Evolutionary conservation across 2,888 invertebrate genomes (phyloP), one percentile per base, ranked within the genome.

Genomic region (Meteorus colon): DNA sequence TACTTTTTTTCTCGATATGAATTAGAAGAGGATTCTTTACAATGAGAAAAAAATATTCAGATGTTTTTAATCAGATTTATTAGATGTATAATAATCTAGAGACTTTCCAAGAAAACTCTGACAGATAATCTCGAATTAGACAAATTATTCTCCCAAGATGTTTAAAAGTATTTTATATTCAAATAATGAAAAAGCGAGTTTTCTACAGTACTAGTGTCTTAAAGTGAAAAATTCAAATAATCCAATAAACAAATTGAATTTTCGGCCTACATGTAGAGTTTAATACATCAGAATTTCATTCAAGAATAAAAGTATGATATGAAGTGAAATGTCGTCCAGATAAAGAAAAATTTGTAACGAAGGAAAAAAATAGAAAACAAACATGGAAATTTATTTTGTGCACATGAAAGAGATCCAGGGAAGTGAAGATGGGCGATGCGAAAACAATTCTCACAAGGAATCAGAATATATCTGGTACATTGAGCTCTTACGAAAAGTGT

Each of bases 331-430:
- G 4, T 45, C 51, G 34, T 72, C 48, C 34, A 63, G 62, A 51
- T 31, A 48, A 14, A 59, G 67, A 41, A 59, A 34, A 66, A 12
- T 67, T 65, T 65, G 16, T 37, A 41, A n/a, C 59, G 2, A 41
- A 27, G 24, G 34, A 51, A 34, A 65, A 31, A 41, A 63, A 34
- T 14, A 31, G 34, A 73, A 12, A 41, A 41, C 0, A 41, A 41
- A 41, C 59, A 59, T 69, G 62, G 68, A 78, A 80, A 41, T 82
- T 80, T 85, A 85, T 84, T 85, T 84, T 84, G 79, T 82, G 82
- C 29, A 48, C 79, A 65, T 73, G 34, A 2, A 6, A 34, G 34
- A 34, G 1, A 34, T 34, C 0, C 8, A 34, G 8, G 8, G 2
- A 34, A 34, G 34, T 34, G 34, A 34, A 55, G 37, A 66, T 27